Conservation (phyloP, 1,140 invertebrate species). For the Sitophilus oryzae region DNA sequence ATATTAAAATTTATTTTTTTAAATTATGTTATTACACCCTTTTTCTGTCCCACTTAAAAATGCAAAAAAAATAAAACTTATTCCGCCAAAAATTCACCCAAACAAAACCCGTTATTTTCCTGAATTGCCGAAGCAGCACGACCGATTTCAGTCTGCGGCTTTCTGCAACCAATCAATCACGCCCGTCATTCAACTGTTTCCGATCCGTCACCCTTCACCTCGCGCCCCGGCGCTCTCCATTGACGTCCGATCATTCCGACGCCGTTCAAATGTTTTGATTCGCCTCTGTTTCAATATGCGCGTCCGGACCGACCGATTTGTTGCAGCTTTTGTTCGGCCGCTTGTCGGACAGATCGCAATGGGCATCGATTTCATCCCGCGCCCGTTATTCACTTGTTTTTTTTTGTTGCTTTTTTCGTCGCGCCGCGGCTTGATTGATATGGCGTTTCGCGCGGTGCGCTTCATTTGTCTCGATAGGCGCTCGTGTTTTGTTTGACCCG, state of each 20-base stretch:
- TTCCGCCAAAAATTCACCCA: too few relatives aligned
- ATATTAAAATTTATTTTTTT: too few relatives aligned
- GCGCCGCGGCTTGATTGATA: constrained; percentile 20
- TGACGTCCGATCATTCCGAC: constrained; percentile 3
- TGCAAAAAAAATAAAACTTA: too few relatives aligned
- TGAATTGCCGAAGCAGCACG: too few relatives aligned
- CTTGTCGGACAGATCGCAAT: constrained; percentile 15
- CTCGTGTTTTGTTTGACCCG: background rate
- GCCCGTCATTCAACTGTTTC: constrained; percentile 5
- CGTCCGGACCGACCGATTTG: constrained; percentile 7
- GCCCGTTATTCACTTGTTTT: too few relatives aligned
- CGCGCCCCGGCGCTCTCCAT: constrained; percentile 1
- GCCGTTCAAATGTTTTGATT: constrained; percentile 11
- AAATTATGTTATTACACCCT: too few relatives aligned
- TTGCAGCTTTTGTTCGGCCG: constrained; percentile 8
- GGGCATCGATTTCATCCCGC: constrained; percentile 16
- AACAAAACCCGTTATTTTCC: too few relatives aligned
- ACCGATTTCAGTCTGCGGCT: background rate
- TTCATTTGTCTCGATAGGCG: constrained; percentile 4
- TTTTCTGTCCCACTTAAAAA: too few relatives aligned
- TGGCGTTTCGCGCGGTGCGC: background rate
- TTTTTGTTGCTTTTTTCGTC: constrained; percentile 7
- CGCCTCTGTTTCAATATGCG: constrained; percentile 7
- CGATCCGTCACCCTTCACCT: constrained; percentile 8
- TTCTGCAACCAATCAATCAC: background rate